A percentile compares a stretch with the other conserved stretches of the same genome.
These are phyloP conservation scores for Microtus oregoni DNA, from an alignment of 2,113 vertebrate genomes.

Conservation along the genomic window DNA sequence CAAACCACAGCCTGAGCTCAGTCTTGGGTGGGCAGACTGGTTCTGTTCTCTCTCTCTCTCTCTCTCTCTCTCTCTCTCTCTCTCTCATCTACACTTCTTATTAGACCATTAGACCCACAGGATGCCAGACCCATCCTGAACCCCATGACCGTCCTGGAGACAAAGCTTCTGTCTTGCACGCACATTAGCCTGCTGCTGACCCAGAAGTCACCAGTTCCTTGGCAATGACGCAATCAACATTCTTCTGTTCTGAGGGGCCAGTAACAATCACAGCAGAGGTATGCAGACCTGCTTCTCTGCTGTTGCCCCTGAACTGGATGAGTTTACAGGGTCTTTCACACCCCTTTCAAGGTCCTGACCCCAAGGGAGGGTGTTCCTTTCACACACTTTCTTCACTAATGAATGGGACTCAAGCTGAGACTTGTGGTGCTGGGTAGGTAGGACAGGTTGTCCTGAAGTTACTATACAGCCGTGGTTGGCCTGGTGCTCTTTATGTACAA, in stretches of 20 bases:
- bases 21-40: no score
- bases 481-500: not conserved
- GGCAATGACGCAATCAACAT: no score
- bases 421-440: not conserved
- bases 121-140: no score
- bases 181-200: no score
- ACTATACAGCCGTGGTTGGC: not conserved
- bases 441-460: not conserved
- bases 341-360: not conserved
- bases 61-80: no score
- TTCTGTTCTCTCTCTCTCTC: fast-evolving
- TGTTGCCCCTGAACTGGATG: not conserved
- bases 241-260: not conserved
- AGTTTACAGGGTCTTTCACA: not conserved
- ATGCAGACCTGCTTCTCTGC: not conserved
- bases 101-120: not conserved
- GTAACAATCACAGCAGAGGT: not conserved
- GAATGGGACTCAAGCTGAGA: not conserved
- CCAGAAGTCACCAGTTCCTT: no score
- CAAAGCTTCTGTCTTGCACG: no score
- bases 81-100: not conserved
- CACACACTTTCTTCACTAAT: not conserved
- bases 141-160: no score
- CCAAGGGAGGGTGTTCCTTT: not conserved
- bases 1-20: not conserved